A percentile compares a stretch with the other conserved stretches of the same genome.
Conservation (phyloP, 2,797 vertebrate genomes). For the Microchirus variegatus region DNA sequence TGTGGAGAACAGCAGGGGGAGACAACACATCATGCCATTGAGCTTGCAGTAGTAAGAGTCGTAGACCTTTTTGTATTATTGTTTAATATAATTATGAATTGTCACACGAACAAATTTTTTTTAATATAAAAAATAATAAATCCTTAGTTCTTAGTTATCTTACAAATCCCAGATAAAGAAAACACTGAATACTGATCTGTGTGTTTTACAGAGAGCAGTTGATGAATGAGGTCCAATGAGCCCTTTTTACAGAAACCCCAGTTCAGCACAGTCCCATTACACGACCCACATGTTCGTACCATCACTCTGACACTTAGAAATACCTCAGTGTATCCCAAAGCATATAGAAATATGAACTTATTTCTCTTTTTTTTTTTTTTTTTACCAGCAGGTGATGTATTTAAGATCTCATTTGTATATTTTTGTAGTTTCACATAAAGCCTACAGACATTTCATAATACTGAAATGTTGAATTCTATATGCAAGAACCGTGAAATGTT, state of each 20-base stretch:
- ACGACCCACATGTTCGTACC: conserved; percentile 14
- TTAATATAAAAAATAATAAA: no score
- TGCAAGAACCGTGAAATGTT: conserved; percentile 67
- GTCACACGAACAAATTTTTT: no score
- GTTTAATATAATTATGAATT: no score
- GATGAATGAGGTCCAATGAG: background rate
- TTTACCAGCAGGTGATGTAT: conserved; percentile 28
- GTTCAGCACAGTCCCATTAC: conserved; percentile 1
- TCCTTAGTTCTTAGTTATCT: no score
- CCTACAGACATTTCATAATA: conserved; percentile 53
- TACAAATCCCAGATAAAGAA: no score
- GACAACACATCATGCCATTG: no score
- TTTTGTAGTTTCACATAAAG: conserved; percentile 61
- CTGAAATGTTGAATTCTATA: conserved; percentile 70
- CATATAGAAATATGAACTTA: conserved; percentile 68
- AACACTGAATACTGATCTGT: no score
- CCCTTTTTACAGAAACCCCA: background rate
- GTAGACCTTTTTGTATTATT: no score
- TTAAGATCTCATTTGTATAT: conserved; percentile 49
- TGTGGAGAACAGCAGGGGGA: no score
- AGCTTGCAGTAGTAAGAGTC: no score
- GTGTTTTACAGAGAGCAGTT: no score
- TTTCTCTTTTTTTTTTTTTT: conserved; percentile 16
- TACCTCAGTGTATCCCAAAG: conserved; percentile 58
- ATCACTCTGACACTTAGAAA: conserved; percentile 30